Percentiles rank a stretch among this genome's conserved stretches.
Evolutionary conservation across 2,888 invertebrate genomes (phyloP).

Genomic region (Hirudinaria manillensis): DNA sequence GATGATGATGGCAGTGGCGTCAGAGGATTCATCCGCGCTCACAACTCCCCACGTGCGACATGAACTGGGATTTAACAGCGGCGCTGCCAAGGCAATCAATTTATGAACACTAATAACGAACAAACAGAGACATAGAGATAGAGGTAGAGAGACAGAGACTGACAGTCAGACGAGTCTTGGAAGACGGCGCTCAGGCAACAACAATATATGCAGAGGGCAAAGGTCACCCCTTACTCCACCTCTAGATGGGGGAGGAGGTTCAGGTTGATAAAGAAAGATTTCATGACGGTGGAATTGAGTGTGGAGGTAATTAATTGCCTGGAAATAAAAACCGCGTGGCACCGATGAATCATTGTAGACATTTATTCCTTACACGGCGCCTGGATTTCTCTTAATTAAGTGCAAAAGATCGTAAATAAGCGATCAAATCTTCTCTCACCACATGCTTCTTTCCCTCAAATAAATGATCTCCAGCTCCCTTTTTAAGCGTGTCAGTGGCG

Average conservation of each 20-base stretch:
- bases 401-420: slow-evolving; percentile 16
- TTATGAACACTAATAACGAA: neutral
- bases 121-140: neutral
- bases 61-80: neutral
- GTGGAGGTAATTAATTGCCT: too few species aligned
- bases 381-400: slow-evolving; percentile 16
- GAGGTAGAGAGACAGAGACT: too few species aligned
- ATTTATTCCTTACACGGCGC: slow-evolving; percentile 12
- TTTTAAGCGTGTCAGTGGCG: too few species aligned
- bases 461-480: neutral
- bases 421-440: neutral
- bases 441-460: neutral
- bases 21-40: too few species aligned
- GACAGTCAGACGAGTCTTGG: too few species aligned
- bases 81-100: neutral
- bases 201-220: too few species aligned
- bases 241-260: too few species aligned
- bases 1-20: slow-evolving; percentile 16
- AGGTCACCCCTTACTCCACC: too few species aligned
- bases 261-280: neutral
- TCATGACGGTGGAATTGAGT: neutral
- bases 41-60: neutral
- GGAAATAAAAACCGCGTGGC: too few species aligned
- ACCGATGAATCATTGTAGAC: slow-evolving; percentile 12
- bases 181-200: too few species aligned